These are phyloP conservation scores for Neodiprion lecontei DNA, from an alignment of 1,140 invertebrate species.

Conservation along the genomic window DNA sequence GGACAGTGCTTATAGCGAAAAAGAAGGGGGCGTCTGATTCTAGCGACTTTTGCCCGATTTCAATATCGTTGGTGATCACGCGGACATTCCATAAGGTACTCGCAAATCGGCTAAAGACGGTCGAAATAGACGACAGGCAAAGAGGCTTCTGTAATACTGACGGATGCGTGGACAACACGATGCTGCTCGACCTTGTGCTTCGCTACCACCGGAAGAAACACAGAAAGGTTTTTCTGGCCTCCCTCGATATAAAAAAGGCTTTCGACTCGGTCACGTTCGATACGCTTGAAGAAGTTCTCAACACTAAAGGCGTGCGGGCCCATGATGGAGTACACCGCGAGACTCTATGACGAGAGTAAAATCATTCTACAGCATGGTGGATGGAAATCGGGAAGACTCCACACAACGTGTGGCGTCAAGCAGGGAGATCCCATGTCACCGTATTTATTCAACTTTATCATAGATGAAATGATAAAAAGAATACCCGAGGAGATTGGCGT, in stretches of 20 bases:
- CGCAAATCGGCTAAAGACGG: conserved; percentile 33
- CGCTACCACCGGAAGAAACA: background rate
- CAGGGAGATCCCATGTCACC: conserved; percentile 45
- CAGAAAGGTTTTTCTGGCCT: conserved; percentile 26
- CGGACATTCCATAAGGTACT: conserved; percentile 46
- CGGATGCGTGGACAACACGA: conserved; percentile 37
- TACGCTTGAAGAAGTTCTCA: conserved; percentile 29
- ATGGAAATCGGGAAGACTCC: conserved; percentile 11
- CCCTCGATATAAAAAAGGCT: conserved; percentile 49
- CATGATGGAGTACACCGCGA: conserved; percentile 8
- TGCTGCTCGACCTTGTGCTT: conserved; percentile 26
- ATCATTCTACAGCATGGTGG: conserved; percentile 19
- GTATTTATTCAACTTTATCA: conserved; percentile 40
- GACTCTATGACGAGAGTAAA: background rate
- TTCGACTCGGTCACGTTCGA: conserved; percentile 49
- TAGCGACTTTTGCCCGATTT: conserved; percentile 46
- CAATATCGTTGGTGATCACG: conserved; percentile 48
- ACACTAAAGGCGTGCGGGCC: conserved; percentile 4
- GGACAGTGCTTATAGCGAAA: conserved; percentile 31
- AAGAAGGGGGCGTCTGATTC: conserved; percentile 14
- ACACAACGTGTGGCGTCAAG: conserved; percentile 32
- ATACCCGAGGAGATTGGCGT: conserved; percentile 33
- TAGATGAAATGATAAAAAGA: conserved; percentile 33
- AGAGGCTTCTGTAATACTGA: conserved; percentile 32
- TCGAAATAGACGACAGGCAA: conserved; percentile 30